These are phyloP conservation scores for Megaptera novaeangliae DNA, from an alignment of 2,113 vertebrate species.

Conservation along the genomic window DNA sequence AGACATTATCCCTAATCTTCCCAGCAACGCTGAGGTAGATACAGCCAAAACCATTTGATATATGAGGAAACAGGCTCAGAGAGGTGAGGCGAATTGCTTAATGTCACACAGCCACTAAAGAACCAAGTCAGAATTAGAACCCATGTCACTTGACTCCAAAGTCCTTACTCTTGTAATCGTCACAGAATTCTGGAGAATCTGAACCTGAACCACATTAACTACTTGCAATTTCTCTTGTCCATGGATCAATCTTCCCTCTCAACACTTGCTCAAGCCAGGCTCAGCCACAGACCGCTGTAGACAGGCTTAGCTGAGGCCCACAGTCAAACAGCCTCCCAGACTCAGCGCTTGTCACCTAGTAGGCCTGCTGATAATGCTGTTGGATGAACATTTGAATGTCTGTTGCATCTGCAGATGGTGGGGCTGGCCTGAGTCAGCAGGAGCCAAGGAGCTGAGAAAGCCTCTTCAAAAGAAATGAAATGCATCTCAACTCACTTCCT, in stretches of 20 bases:
- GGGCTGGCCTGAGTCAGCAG: slow-evolving; percentile 40
- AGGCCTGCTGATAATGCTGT: not conserved
- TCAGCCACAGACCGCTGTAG: not conserved
- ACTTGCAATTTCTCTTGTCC: not conserved
- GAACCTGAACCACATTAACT: not conserved
- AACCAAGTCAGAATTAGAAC: not conserved
- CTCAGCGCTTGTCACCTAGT: not conserved
- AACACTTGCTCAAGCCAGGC: not conserved
- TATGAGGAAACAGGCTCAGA: not conserved
- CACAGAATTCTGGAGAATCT: not conserved
- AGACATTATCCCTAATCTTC: not conserved
- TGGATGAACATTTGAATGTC: not conserved
- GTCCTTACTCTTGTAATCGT: not conserved
- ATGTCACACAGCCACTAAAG: not conserved
- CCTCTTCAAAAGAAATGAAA: slow-evolving; percentile 57
- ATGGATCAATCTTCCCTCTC: not conserved
- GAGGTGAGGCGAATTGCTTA: not conserved
- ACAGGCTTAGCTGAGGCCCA: not conserved
- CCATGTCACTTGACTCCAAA: not conserved
- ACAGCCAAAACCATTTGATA: not conserved
- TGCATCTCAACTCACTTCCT: slow-evolving; percentile 29
- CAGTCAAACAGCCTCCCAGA: not conserved
- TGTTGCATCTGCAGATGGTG: not conserved
- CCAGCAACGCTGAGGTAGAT: not conserved
- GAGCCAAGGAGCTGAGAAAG: slow-evolving; percentile 27